Conservation (phyloP, 2,113 vertebrate species). For the Zosterops borbonicus region DNA sequence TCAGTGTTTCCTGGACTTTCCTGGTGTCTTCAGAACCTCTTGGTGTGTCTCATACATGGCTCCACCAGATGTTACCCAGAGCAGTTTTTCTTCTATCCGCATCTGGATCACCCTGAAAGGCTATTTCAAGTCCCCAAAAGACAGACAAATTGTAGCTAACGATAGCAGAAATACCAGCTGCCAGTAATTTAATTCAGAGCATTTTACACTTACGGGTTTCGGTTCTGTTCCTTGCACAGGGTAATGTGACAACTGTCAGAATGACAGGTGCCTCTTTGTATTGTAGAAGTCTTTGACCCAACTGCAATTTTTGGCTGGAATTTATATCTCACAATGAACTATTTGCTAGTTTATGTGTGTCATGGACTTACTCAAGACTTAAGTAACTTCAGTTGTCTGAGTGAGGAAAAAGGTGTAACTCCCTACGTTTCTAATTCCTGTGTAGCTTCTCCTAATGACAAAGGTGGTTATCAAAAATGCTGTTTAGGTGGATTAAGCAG, state of each 20-base stretch:
- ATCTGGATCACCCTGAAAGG: neutral
- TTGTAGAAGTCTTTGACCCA: neutral
- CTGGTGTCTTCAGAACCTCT: neutral
- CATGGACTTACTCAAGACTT: neutral
- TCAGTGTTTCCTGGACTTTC: neutral
- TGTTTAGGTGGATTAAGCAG: neutral
- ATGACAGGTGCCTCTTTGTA: neutral
- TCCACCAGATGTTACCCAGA: neutral
- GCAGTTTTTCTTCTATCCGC: neutral
- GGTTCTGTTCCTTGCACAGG: neutral
- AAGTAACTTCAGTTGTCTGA: neutral
- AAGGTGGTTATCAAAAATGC: neutral
- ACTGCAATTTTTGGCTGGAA: neutral
- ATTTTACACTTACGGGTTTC: neutral
- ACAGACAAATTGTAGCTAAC: neutral
- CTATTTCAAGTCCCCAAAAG: neutral
- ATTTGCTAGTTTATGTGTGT: neutral
- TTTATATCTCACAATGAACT: neutral
- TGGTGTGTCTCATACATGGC: neutral
- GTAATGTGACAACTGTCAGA: neutral
- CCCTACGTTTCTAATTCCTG: neutral
- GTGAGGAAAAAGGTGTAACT: neutral
- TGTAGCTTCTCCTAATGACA: neutral
- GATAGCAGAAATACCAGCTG: neutral
- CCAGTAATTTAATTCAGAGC: neutral